A percentile compares a stretch with the other conserved stretches of the same genome.
Conservation (phyloP, 1,140 invertebrate species). For the Archivesica marissinica region DNA sequence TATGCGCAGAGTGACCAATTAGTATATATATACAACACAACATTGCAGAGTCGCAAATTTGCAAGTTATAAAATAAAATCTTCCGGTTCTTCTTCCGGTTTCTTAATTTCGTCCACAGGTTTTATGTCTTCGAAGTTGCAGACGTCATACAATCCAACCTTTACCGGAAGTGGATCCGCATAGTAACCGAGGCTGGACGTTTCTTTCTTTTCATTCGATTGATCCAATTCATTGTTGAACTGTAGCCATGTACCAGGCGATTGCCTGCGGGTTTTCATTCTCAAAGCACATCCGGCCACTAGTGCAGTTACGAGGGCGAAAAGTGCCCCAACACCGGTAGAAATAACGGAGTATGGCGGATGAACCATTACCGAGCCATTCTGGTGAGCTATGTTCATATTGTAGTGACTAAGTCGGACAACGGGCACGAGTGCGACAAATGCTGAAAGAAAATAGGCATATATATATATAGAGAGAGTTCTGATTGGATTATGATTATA, state of each 20-base stretch:
- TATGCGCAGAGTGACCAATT: too few relatives aligned
- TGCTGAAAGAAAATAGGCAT: conserved; percentile 22
- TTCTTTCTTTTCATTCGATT: neutral
- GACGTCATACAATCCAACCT: conserved; percentile 34
- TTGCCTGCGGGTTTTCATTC: neutral
- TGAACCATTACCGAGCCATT: neutral
- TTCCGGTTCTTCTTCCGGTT: neutral
- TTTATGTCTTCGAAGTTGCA: conserved; percentile 18
- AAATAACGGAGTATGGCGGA: conserved; percentile 25
- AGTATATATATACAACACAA: too few relatives aligned
- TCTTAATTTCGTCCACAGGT: conserved; percentile 18
- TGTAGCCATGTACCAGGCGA: neutral
- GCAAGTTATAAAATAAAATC: conserved; percentile 1
- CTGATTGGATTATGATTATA: too few relatives aligned
- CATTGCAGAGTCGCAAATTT: too few relatives aligned
- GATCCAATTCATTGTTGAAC: conserved; percentile 37
- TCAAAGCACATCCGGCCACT: neutral
- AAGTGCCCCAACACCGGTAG: neutral
- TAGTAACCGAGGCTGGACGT: neutral
- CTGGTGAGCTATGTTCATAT: conserved; percentile 1
- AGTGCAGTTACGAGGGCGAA: conserved; percentile 1
- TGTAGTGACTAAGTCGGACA: conserved; percentile 28
- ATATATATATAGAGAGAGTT: too few relatives aligned
- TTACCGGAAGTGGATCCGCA: conserved; percentile 31
- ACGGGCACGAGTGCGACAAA: conserved; percentile 23